A percentile compares a stretch with the other conserved stretches of the same genome.
Evolutionary conservation across 2,113 vertebrate species (phyloP).

Genomic region (Leptobrachium ailaonicum): DNA sequence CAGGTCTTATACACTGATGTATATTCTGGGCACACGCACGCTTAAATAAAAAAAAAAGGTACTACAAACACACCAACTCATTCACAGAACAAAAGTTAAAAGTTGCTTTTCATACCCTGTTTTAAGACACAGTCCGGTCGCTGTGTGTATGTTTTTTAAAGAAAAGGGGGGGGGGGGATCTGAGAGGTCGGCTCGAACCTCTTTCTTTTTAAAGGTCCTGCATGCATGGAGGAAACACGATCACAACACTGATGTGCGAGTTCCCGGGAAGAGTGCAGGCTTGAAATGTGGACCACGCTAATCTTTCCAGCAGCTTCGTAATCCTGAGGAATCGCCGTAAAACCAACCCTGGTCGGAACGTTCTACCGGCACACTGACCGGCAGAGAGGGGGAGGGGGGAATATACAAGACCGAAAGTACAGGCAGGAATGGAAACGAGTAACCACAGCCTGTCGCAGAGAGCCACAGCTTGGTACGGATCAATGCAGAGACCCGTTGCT

Average conservation of each 20-base stretch:
- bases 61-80: conserved; percentile 31
- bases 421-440: background rate
- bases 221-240: background rate
- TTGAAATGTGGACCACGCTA: conserved; percentile 1
- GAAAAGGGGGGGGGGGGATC: background rate
- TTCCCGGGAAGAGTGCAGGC: background rate
- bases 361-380: background rate
- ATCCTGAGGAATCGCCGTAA: conserved; percentile 27
- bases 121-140: conserved; percentile 1
- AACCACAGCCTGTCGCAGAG: background rate
- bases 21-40: conserved; percentile 15
- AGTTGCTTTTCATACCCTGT: conserved; percentile 40
- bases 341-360: conserved; percentile 4
- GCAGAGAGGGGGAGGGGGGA: background rate
- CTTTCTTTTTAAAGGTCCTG: background rate
- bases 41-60: conserved; percentile 18
- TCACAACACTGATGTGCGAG: background rate
- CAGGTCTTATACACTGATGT: conserved; percentile 18
- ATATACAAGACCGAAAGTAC: background rate
- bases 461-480: conserved; percentile 29
- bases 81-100: conserved; percentile 14
- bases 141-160: background rate
- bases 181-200: background rate
- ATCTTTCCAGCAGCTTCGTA: conserved; percentile 14
- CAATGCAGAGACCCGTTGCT: conserved; percentile 64